Evolutionary conservation across 1,140 invertebrate species (phyloP).

Genomic region (Trissolcus basalis): DNA sequence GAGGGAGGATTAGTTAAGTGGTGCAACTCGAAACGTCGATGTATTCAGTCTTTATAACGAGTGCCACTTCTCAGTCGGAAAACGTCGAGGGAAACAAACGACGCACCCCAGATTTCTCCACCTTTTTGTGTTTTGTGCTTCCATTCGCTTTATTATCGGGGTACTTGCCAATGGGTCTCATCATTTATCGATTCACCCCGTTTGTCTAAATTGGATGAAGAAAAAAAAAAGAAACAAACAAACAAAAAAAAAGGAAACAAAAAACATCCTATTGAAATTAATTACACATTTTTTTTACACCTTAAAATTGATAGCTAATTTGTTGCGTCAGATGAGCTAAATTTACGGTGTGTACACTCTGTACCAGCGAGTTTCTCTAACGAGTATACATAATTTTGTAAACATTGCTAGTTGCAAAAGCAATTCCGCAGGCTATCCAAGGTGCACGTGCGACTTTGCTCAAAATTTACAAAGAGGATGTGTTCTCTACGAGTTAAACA

Average conservation of each 20-base stretch:
- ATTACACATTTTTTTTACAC: no score
- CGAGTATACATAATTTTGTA: conserved; percentile 23
- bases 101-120: conserved; percentile 50
- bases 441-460: conserved; percentile 5
- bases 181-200: no score
- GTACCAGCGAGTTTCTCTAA: conserved; percentile 22
- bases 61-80: conserved; percentile 61
- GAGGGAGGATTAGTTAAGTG: conserved; percentile 57
- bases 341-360: not conserved
- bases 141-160: conserved; percentile 54
- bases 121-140: conserved; percentile 29
- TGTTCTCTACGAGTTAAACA: conserved; percentile 21
- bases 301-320: not conserved
- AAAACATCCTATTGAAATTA: no score
- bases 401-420: conserved; percentile 16
- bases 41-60: conserved; percentile 63
- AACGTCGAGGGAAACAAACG: conserved; percentile 56
- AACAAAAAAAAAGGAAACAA: no score
- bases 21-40: conserved; percentile 60
- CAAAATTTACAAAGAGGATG: conserved; percentile 14
- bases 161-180: conserved; percentile 1
- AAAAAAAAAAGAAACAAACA: no score
- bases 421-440: conserved; percentile 15
- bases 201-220: no score
- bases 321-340: not conserved